phyloP scores from a whole-genome alignment of 2,888 invertebrate species.

The Nephrotoma appendiculata region DNA sequence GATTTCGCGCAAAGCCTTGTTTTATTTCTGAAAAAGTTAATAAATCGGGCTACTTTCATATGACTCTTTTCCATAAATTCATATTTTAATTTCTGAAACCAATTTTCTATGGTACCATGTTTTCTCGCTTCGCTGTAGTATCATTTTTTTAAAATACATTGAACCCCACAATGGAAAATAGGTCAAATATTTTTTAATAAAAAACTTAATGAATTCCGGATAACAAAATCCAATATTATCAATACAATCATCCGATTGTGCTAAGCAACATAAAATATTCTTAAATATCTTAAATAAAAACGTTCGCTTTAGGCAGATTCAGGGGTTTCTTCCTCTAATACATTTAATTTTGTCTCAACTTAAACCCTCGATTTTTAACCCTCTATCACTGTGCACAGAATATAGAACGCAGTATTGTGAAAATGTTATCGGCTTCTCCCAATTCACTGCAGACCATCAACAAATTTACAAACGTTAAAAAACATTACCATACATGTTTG shows the following conservation, averaged over 20 bases:
- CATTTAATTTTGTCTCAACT: not conserved
- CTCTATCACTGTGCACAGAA: not conserved
- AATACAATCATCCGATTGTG: not conserved
- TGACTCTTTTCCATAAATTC: no score
- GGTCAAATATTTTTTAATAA: not conserved
- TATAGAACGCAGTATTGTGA: not conserved
- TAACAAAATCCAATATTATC: not conserved
- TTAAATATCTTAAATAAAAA: not conserved
- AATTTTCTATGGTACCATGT: not conserved
- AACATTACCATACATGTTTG: not conserved
- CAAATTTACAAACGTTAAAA: not conserved
- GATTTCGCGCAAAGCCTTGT: not conserved
- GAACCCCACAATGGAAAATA: not conserved
- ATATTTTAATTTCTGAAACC: not conserved
- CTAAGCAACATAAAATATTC: not conserved
- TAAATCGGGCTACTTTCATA: not conserved
- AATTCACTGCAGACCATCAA: not conserved
- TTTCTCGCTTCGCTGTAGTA: not conserved
- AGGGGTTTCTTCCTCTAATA: not conserved
- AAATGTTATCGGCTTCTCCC: not conserved
- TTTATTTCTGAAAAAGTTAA: not conserved
- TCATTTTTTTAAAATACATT: not conserved
- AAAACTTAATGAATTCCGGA: not conserved
- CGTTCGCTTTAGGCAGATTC: not conserved
- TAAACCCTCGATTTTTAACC: not conserved